Evolutionary conservation across 2,113 vertebrate genomes (phyloP).

Genomic region (Galbula dea): DNA sequence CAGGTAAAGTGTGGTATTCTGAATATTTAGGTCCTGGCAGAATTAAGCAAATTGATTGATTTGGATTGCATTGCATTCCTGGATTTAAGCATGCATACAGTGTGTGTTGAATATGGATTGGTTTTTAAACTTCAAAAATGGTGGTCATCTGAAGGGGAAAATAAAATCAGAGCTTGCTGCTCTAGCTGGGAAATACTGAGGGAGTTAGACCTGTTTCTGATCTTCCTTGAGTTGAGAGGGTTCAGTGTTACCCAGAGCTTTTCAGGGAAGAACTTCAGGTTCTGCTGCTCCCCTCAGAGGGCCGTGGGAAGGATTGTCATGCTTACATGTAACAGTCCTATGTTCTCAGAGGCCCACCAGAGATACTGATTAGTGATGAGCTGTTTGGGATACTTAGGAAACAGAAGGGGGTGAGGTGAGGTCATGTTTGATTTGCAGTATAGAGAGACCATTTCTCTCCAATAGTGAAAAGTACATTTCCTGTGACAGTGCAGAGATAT

Average conservation of each 20-base stretch:
- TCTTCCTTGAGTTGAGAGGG: not conserved
- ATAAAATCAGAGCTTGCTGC: not conserved
- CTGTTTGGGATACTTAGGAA: not conserved
- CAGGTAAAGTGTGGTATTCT: not conserved
- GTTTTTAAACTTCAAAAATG: not conserved
- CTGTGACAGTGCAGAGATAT: not conserved
- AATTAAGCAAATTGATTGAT: not conserved
- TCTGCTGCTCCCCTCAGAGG: not conserved
- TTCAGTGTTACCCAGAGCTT: not conserved
- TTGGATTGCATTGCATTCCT: not conserved
- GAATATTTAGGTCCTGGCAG: not conserved
- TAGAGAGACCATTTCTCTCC: not conserved
- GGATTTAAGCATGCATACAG: not conserved
- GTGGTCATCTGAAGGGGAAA: not conserved
- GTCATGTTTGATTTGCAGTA: not conserved
- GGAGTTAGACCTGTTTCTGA: not conserved
- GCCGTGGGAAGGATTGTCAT: not conserved
- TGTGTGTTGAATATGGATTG: not conserved
- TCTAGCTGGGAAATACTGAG: not conserved
- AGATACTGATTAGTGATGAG: not conserved
- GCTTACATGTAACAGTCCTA: not conserved
- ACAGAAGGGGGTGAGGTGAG: not conserved
- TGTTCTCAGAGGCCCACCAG: not conserved
- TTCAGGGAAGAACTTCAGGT: conserved; percentile 4
- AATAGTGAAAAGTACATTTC: not conserved